Base-by-base conservation (phyloP, 30 jellyfish, hydroid and myxozoan species). In the Pseudorhiza aurosa region DNA sequence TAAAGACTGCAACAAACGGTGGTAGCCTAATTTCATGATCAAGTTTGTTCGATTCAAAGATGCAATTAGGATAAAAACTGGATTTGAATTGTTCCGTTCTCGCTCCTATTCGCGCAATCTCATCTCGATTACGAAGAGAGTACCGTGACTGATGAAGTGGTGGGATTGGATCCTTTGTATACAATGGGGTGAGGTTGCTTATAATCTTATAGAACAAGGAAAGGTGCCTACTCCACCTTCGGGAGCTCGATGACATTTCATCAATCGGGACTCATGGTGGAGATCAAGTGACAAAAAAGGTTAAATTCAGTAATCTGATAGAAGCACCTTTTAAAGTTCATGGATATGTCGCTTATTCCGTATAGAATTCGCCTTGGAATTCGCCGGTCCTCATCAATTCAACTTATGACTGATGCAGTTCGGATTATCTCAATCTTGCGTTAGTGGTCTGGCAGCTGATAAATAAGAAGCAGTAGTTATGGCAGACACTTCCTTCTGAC, bases 61-160 rank as follows among this genome's bases (percentile, higher is more conserved):
- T 31, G 81, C 89, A 60, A 55, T 77, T 40, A 27, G 89, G 81
- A 63, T 77, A 59, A 42, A 76, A 76, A 40, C 79, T 76, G 55
- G 80, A 76, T 18, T 76, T 71, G 72, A 56, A 76, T 59, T 76
- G 33, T 56, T 56, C 79, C 58, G 88, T 76, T 51, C 88, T 76
- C 60, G 79, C 25, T 60, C 21, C 35, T 36, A 77, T 58, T 77
- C 40, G 81, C 80, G 82, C 73, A 37, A 62, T 63, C 28, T 17
- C 81, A 64, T 77, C 81, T 53, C 37, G 81, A 21, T 63, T 58
- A 73, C 89, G 82, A 64, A 77, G 81, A 58, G 81, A 64, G 89
- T 77, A 77, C 28, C 28, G 82, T 63, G 81, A 77, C 89, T 43
- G 72, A 12, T 77, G 77, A 14, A 45, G 64, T 37, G 80, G 80